Conservation (phyloP, 2,888 invertebrate genomes). For the Drosophila quinaria region DNA sequence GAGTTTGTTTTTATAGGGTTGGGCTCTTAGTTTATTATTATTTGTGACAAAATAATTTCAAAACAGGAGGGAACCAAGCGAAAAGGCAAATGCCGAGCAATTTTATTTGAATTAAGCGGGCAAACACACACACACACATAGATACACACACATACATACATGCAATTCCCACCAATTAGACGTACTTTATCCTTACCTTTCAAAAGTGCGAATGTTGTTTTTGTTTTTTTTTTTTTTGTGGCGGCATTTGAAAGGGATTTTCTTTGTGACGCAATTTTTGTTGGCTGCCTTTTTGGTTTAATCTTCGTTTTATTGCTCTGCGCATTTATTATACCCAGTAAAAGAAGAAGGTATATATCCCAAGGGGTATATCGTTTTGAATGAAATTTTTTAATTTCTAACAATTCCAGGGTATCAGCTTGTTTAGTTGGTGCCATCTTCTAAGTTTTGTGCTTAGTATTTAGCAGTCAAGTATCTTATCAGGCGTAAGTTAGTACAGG, state of each 20-base stretch:
- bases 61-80: constrained; percentile 14
- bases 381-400: background rate
- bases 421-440: background rate
- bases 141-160: background rate
- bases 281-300: constrained; percentile 41
- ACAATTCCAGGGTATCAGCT: background rate
- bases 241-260: constrained; percentile 49
- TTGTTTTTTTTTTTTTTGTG: constrained; percentile 17
- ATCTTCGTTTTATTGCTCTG: constrained; percentile 46
- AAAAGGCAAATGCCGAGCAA: constrained; percentile 52
- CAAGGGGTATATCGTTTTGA: background rate
- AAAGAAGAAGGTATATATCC: background rate
- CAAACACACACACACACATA: constrained; percentile 20
- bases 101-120: constrained; percentile 62
- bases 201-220: constrained; percentile 20
- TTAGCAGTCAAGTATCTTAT: too few species aligned
- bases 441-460: background rate
- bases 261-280: constrained; percentile 55
- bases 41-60: constrained; percentile 59
- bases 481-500: too few species aligned
- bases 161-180: background rate
- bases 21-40: constrained; percentile 27
- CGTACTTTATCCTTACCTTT: constrained; percentile 16
- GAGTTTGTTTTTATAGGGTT: constrained; percentile 6
- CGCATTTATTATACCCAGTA: constrained; percentile 13